Evolutionary conservation across 2,797 vertebrate genomes (phyloP), one percentile per base, ranked within the genome.

Genomic region (Enteromius anoplus): DNA sequence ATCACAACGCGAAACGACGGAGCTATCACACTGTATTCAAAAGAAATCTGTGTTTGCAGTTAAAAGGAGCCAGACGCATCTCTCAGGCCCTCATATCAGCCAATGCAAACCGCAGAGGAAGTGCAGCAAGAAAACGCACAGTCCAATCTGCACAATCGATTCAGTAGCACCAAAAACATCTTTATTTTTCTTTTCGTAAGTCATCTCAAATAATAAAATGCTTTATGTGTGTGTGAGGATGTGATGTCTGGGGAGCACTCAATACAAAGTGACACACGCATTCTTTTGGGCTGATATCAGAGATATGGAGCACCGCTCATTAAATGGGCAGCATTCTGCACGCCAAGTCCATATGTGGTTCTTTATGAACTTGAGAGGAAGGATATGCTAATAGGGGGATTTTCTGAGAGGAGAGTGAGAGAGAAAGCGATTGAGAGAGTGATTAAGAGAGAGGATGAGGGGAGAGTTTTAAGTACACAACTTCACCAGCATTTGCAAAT

Each of bases 401-500:
- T 86, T 86, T 83, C 78, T 84, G 71, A 84, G 80, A 15, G 78
- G 55, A 53, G 23, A 68, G 68, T 58, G 68, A 55, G 80, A 42
- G 51, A 55, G 40, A 42, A 23, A 66, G 66, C n/a, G 71, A 78
- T n/a, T 19, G 71, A 58, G 55, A 40, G 72, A 78, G 80, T 47
- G 78, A 72, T 68, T 58, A 60, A 82, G 53, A 83, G 65, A 75
- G 68, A 80, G 60, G 21, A 75, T 58, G 65, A 78, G 62, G 55
- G 51, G 60, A 62, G 78, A 84, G 75, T 76, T 64, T 78, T 87
- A 87, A 89, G 90, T 84, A 90, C 87, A 89, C 89, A 91, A 87
- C 86, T 72, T 79, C 90, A 87, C 85, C 91, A 88, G 91, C 87
- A 82, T 88, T 83, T 86, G 85, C 91, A 92, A 93, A 93, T 92